phyloP scores from a whole-genome alignment of 2,797 vertebrate species.

The Antennarius maculatus region DNA sequence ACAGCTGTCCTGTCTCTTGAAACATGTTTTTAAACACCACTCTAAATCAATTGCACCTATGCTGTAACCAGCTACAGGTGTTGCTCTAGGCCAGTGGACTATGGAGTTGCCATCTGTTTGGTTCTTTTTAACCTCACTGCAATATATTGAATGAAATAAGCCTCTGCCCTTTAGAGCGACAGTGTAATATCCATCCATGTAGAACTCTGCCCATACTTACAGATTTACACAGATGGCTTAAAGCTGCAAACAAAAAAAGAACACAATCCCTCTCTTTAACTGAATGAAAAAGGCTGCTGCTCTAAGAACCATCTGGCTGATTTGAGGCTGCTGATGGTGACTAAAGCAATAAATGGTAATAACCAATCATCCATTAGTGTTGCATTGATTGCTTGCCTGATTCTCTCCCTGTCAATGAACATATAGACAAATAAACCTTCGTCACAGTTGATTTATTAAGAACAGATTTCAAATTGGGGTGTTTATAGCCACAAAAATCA shows the following conservation, averaged over 20 bases:
- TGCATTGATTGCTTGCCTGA: conserved; percentile 29
- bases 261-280: conserved; percentile 29
- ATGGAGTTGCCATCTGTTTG: conserved; percentile 56
- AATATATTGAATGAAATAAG: conserved; percentile 51
- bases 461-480: conserved; percentile 45
- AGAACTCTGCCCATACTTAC: conserved; percentile 45
- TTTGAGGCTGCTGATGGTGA: conserved; percentile 26
- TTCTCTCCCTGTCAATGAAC: conserved; percentile 30
- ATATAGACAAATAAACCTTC: conserved; percentile 24
- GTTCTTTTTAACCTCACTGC: conserved; percentile 46
- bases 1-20: conserved; percentile 6
- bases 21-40: conserved; percentile 27
- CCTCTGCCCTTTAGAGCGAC: conserved; percentile 53
- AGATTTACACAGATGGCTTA: conserved; percentile 59
- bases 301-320: conserved; percentile 52
- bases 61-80: conserved; percentile 47
- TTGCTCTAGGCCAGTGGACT: conserved; percentile 39
- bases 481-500: conserved; percentile 23
- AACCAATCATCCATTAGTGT: conserved; percentile 30
- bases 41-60: conserved; percentile 43
- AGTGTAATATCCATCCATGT: conserved; percentile 50
- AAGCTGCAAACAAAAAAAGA: conserved; percentile 40
- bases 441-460: conserved; percentile 26
- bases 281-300: conserved; percentile 25
- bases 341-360: conserved; percentile 36